Evolutionary conservation across 2,113 vertebrate species (phyloP).

Genomic region (Elephas maximus): DNA sequence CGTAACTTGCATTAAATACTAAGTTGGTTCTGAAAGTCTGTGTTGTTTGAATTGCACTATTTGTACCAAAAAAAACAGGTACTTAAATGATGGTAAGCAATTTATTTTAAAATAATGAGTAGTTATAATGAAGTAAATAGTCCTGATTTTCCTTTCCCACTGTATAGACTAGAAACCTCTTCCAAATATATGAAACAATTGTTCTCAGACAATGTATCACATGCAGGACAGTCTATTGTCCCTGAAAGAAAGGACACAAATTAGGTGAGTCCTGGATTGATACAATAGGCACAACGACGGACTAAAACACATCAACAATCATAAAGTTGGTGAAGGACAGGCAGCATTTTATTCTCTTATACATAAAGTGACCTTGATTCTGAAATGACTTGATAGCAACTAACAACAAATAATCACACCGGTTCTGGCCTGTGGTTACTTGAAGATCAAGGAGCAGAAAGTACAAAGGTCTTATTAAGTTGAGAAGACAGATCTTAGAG

Average conservation of each 20-base stretch:
- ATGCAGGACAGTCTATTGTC: not conserved
- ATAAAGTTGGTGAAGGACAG: too few species aligned
- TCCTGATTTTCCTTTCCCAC: not conserved
- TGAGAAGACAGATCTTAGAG: not conserved
- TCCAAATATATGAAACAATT: not conserved
- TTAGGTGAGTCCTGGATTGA: not conserved
- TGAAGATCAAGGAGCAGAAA: not conserved
- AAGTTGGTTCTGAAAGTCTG: slow-evolving; percentile 49
- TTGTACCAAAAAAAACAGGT: not conserved
- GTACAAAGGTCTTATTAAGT: not conserved
- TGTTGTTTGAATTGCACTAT: not conserved
- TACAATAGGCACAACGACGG: too few species aligned
- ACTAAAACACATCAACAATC: too few species aligned
- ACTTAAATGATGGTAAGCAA: not conserved
- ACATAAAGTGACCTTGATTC: too few species aligned
- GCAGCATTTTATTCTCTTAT: too few species aligned
- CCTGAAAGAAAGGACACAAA: not conserved
- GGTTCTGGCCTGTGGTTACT: not conserved
- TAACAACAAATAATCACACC: not conserved
- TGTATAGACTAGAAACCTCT: not conserved
- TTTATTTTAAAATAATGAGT: slow-evolving; percentile 17
- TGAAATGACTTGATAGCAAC: too few species aligned
- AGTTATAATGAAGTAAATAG: not conserved
- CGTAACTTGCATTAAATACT: not conserved
- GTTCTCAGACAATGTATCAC: not conserved